Percentiles rank a stretch among this genome's conserved stretches.
Evolutionary conservation across 2,888 invertebrate genomes (phyloP).

Genomic region (Timandra comae): DNA sequence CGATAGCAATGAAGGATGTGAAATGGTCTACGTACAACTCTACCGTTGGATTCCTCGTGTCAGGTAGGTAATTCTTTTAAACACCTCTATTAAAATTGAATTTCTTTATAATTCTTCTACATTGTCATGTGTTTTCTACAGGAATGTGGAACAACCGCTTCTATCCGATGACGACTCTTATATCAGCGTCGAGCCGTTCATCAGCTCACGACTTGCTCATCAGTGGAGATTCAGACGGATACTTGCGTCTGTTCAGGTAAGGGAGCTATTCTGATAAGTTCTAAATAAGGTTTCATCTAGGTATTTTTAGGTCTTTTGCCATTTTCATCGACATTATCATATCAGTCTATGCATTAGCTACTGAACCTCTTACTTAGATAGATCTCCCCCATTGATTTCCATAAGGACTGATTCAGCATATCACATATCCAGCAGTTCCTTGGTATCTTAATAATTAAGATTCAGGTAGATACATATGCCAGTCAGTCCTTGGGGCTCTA

Average conservation of each 20-base stretch:
- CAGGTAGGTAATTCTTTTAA: conserved; percentile 73
- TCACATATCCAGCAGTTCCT: too few relatives aligned
- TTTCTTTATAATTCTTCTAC: conserved; percentile 1
- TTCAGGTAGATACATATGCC: too few relatives aligned
- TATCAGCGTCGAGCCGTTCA: conserved; percentile 88
- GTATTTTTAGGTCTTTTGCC: too few relatives aligned
- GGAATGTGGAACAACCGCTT: conserved; percentile 94
- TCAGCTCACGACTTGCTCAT: conserved; percentile 89
- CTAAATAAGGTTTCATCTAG: too few relatives aligned
- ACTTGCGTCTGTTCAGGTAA: conserved; percentile 88
- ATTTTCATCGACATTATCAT: too few relatives aligned
- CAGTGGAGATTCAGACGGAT: conserved; percentile 93
- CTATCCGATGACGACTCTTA: conserved; percentile 89
- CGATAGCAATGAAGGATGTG: conserved; percentile 92
- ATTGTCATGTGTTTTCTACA: too few relatives aligned
- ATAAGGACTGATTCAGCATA: too few relatives aligned
- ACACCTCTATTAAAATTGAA: not conserved
- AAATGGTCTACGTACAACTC: conserved; percentile 93
- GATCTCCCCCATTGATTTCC: too few relatives aligned
- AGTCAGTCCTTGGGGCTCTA: too few relatives aligned
- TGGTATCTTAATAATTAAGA: too few relatives aligned
- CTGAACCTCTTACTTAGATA: too few relatives aligned
- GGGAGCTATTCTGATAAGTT: not conserved
- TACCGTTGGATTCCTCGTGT: conserved; percentile 90
- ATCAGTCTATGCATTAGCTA: too few relatives aligned